Evolutionary conservation across 2,113 vertebrate species (phyloP), one percentile per base, ranked within the genome.

Genomic region (Circaetus gallicus): DNA sequence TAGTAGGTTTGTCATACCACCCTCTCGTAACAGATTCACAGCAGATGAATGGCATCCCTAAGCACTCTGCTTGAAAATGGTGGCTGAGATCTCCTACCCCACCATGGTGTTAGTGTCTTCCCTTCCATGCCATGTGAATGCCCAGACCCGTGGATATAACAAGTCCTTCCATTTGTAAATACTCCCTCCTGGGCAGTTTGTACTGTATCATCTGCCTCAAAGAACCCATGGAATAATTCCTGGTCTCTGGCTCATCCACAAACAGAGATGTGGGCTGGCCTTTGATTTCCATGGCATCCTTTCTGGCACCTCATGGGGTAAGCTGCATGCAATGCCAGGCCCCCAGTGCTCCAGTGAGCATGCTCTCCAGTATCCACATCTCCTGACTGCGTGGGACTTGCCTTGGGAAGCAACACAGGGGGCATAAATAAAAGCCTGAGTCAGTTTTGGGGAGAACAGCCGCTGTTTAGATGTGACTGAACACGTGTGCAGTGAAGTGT

Each of bases 1-100:
- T 50, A 29, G 56, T 2, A 19, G 31, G 32, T 80, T 85, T 74
- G 6, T 32, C 36, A 10, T 17, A 29, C 29, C 40, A 63, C 9
- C 9, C 18, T 58, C 45, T 67, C 0, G 0, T 19, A 56, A 32
- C 26, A 59, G 20, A 56, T 56, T 22, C 21, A 3, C 59, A 55
- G 78, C n/a, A 65, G 65, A 22, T 22, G 29, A 82, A 47, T 6
- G 18, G 45, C 65, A 63, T 21, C 40, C 50, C 45, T 69, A 49
- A 73, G 31, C 40, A 45, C 47, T 56, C 42, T 31, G 58, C 61
- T 32, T 61, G 18, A 24, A 59, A 34, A 52, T 4, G 3, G 34
- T 29, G 12, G 29, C 7, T 36, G 70, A 78, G 53, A 32, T 65
- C 40, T 73, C 29, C 49, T 61, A 24, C 45, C 28, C 31, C 18